Percentiles rank a stretch among this genome's conserved stretches.
phyloP scores from a whole-genome alignment of 2,888 invertebrate genomes.

The Euplagia quadripunctaria region DNA sequence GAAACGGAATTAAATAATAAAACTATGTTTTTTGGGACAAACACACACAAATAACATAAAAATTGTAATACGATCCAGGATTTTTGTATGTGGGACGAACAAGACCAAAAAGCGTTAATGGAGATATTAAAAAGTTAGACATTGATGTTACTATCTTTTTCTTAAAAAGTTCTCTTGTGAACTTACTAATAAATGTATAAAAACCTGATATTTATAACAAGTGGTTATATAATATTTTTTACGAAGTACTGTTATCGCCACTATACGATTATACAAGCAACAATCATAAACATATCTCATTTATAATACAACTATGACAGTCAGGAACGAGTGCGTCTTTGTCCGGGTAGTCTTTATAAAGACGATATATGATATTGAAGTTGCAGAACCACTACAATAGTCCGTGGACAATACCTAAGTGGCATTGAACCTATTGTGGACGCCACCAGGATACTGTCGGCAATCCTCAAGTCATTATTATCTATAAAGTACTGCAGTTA shows the following conservation, averaged over 20 bases:
- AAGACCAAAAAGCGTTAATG: too few relatives aligned
- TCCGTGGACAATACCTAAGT: conserved; percentile 19
- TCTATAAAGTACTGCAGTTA: conserved; percentile 17
- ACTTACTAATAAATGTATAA: too few relatives aligned
- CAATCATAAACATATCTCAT: neutral
- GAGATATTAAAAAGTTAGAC: too few relatives aligned
- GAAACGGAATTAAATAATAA: too few relatives aligned
- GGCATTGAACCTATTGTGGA: conserved; percentile 17
- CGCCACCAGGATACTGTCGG: conserved; percentile 16
- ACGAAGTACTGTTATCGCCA: neutral
- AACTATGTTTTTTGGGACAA: too few relatives aligned
- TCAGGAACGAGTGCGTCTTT: neutral
- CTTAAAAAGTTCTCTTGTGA: too few relatives aligned
- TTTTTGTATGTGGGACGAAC: too few relatives aligned
- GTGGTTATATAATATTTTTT: too few relatives aligned
- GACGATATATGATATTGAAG: conserved; percentile 21
- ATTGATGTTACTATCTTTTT: too few relatives aligned
- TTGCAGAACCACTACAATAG: conserved; percentile 15
- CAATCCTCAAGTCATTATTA: conserved; percentile 22
- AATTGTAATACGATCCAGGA: too few relatives aligned
- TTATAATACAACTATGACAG: neutral
- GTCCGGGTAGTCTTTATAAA: conserved; percentile 15
- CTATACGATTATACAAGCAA: neutral
- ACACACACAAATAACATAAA: too few relatives aligned
- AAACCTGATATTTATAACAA: too few relatives aligned